A percentile compares a stretch with the other conserved stretches of the same genome.
Evolutionary conservation across 2,797 vertebrate species (phyloP).

Genomic region (Falco columbarius): DNA sequence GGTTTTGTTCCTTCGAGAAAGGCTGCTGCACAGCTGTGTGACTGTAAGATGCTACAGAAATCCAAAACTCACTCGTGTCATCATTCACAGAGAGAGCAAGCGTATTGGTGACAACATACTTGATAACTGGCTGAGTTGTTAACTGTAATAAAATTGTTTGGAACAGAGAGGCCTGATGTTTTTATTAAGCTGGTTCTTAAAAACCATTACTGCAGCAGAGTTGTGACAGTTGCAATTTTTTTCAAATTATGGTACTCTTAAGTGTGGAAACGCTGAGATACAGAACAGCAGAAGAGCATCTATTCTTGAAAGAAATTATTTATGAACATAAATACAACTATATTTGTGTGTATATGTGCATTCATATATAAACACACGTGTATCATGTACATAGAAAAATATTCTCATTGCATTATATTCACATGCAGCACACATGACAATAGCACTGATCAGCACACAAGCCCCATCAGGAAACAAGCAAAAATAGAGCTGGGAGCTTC

Average conservation of each 20-base stretch:
- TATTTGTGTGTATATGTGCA: fast-evolving
- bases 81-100: background rate
- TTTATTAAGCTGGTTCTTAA: conserved; percentile 22
- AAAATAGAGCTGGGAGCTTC: background rate
- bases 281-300: background rate
- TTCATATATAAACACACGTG: background rate
- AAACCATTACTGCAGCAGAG: background rate
- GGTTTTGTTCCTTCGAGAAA: background rate
- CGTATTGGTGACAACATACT: background rate
- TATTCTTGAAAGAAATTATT: background rate
- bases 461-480: background rate
- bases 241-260: background rate
- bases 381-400: background rate
- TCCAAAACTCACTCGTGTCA: background rate
- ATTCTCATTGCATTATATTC: background rate
- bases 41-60: background rate
- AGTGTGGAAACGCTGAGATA: background rate
- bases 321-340: background rate
- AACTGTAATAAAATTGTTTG: conserved; percentile 11
- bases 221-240: background rate
- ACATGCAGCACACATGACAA: background rate
- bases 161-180: background rate
- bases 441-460: background rate
- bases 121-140: conserved; percentile 39
- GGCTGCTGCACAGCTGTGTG: background rate